Conservation (phyloP, 2,797 vertebrate species). For the Phalloptychus januarius region DNA sequence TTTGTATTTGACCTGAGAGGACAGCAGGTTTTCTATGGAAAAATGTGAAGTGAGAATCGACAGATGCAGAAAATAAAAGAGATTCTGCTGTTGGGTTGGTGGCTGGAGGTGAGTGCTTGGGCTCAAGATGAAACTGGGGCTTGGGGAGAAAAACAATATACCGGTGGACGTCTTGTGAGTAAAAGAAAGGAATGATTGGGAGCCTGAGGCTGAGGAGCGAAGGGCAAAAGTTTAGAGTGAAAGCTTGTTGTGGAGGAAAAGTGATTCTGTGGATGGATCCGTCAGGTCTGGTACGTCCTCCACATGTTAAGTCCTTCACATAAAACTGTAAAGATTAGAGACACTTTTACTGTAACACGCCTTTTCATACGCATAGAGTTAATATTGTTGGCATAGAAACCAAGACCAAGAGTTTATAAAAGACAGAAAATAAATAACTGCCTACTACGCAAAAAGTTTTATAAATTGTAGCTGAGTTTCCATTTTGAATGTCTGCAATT, state of each 20-base stretch:
- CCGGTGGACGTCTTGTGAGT: conserved; percentile 4
- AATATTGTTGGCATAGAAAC: not conserved
- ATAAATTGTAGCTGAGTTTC: too few species aligned
- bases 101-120: conserved; percentile 15
- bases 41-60: conserved; percentile 32
- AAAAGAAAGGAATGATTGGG: conserved; percentile 23
- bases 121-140: conserved; percentile 44
- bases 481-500: too few species aligned
- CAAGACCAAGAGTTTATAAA: too few species aligned
- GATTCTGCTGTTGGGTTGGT: conserved; percentile 15
- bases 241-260: conserved; percentile 5
- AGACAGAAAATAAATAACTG: too few species aligned
- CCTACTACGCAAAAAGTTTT: too few species aligned
- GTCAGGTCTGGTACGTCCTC: conserved; percentile 10
- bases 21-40: conserved; percentile 30
- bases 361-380: not conserved
- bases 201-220: conserved; percentile 11
- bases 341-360: not conserved
- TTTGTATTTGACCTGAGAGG: conserved; percentile 29
- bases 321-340: not conserved
- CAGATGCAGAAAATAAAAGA: conserved; percentile 25
- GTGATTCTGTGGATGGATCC: conserved; percentile 8
- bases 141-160: conserved; percentile 34
- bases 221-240: conserved; percentile 17
- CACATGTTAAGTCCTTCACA: too few species aligned